Percentiles rank a stretch among this genome's conserved stretches.
Evolutionary conservation across 1,140 invertebrate species (phyloP).

Genomic region (Drosophila kanapiae): DNA sequence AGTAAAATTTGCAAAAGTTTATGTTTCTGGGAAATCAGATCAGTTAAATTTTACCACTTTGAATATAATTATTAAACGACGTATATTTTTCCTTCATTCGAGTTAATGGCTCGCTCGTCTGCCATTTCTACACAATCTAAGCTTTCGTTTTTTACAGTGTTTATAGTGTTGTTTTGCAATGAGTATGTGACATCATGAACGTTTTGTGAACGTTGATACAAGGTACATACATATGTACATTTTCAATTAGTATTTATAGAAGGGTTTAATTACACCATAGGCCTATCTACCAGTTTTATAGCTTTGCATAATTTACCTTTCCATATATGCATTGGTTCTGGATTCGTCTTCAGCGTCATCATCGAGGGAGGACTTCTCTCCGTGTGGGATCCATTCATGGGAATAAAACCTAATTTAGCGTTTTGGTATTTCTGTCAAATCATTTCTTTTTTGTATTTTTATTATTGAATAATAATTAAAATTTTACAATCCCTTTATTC

Average conservation of each 20-base stretch:
- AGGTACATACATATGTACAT: constrained; percentile 26
- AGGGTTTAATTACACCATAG: neutral
- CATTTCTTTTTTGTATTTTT: constrained; percentile 76
- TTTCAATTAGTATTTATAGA: neutral
- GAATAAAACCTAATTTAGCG: constrained; percentile 44
- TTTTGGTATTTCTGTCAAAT: constrained; percentile 71
- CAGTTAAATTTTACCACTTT: constrained; percentile 75
- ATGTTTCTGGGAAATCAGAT: constrained; percentile 35
- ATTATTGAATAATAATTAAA: constrained; percentile 85
- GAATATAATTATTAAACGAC: constrained; percentile 63
- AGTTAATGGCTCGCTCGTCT: constrained; percentile 2
- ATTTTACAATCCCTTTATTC: constrained; percentile 81
- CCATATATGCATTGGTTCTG: neutral
- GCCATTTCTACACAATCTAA: constrained; percentile 25
- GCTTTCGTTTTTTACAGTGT: constrained; percentile 50
- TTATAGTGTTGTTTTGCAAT: constrained; percentile 25
- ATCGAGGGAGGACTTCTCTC: neutral
- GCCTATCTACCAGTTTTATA: constrained; percentile 8
- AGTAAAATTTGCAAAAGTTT: constrained; percentile 64
- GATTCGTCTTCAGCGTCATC: neutral
- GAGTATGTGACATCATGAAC: constrained; percentile 25
- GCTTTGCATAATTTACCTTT: constrained; percentile 42
- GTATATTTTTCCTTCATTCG: constrained; percentile 6
- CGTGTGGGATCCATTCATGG: neutral
- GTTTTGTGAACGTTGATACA: constrained; percentile 27